Percentiles rank a stretch among this genome's conserved stretches.
Evolutionary conservation across 37 sponge, comb jelly and placozoan species (phyloP).

Genomic region (Haliclona indistincta): DNA sequence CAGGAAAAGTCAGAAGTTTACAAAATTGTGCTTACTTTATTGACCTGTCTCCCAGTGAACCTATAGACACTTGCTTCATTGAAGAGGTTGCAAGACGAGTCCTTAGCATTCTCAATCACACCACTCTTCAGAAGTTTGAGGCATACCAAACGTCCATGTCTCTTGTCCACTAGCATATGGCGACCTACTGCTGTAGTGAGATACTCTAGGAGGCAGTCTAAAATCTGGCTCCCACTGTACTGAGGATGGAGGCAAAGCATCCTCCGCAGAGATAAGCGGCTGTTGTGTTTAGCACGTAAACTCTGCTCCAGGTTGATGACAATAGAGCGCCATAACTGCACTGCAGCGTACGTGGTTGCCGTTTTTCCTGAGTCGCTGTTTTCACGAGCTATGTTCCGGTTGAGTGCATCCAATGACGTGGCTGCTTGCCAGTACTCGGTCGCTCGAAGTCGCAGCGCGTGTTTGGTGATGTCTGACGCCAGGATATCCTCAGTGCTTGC

Average conservation of each 20-base stretch:
- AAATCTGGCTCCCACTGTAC: no score
- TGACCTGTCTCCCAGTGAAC: no score
- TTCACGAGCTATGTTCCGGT: not conserved
- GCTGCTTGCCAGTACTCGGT: no score
- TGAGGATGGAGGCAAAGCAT: not conserved
- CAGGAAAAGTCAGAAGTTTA: not conserved
- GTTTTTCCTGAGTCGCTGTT: not conserved
- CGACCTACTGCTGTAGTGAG: no score
- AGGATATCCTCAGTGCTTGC: not conserved
- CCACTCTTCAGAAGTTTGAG: not conserved
- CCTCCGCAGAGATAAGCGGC: not conserved
- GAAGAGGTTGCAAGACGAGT: no score
- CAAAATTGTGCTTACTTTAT: not conserved
- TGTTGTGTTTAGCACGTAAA: not conserved
- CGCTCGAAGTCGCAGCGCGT: not conserved
- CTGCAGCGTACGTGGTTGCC: not conserved
- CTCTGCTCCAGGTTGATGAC: not conserved
- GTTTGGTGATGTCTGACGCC: not conserved
- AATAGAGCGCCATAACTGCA: not conserved
- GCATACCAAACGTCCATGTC: not conserved
- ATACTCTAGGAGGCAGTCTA: no score
- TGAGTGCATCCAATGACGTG: not conserved
- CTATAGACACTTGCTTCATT: no score
- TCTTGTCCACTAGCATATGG: no score
- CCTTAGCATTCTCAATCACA: not conserved